A percentile compares a stretch with the other conserved stretches of the same genome.
Evolutionary conservation across 2,797 vertebrate genomes (phyloP).

Genomic region (Myotis findleyi): DNA sequence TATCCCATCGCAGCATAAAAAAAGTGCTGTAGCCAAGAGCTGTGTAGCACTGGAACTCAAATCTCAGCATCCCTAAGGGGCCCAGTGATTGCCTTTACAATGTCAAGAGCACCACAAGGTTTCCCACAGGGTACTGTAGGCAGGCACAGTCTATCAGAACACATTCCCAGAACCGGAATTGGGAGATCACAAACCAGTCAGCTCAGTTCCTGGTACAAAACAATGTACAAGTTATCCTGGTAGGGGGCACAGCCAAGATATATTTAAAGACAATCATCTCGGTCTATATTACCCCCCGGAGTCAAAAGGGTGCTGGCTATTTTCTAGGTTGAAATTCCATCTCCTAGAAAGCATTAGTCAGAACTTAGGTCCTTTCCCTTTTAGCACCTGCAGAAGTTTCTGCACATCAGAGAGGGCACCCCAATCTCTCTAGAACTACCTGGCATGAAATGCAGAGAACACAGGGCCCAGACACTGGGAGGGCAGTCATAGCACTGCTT

Average conservation of each 20-base stretch:
- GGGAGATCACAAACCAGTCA: not conserved
- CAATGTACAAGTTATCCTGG: not conserved
- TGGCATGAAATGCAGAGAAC: constrained; percentile 54
- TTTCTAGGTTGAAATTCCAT: not conserved
- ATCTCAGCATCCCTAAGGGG: not conserved
- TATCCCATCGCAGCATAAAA: not conserved
- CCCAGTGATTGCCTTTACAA: not conserved
- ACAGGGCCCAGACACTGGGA: constrained; percentile 16
- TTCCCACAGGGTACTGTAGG: not conserved
- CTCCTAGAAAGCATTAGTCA: not conserved
- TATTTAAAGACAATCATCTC: not conserved
- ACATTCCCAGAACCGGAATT: not conserved
- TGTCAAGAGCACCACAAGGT: not conserved
- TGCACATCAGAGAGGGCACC: not conserved
- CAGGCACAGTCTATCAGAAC: not conserved
- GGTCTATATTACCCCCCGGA: not conserved
- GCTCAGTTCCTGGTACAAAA: not conserved
- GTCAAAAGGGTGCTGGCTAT: not conserved
- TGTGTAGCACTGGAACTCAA: not conserved
- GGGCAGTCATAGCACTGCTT: not conserved
- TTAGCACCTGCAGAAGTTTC: not conserved
- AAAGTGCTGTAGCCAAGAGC: not conserved
- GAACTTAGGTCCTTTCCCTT: not conserved
- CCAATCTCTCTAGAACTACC: not conserved
- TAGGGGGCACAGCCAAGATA: not conserved